A percentile compares a stretch with the other conserved stretches of the same genome.
phyloP scores from a whole-genome alignment of 2,888 invertebrate genomes.

The Mantis religiosa region DNA sequence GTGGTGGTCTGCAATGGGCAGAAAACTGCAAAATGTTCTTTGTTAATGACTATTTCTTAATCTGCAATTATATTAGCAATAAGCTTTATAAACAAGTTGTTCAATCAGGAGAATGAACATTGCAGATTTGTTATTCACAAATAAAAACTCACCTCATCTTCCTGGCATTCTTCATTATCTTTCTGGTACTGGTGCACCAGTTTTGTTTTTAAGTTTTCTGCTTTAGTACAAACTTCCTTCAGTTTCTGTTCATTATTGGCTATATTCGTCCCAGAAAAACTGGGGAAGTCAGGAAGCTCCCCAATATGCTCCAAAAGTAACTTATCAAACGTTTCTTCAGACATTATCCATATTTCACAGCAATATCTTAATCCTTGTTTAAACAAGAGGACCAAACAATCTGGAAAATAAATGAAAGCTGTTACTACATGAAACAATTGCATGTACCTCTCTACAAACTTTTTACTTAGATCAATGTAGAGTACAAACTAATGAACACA shows the following conservation, averaged over 20 bases:
- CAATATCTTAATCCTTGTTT: too few relatives aligned
- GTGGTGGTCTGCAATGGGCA: too few relatives aligned
- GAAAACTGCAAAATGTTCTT: too few relatives aligned
- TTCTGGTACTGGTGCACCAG: constrained; percentile 69
- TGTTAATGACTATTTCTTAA: too few relatives aligned
- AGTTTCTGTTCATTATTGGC: constrained; percentile 68
- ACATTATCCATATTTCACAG: constrained; percentile 79
- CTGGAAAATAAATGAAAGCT: neutral
- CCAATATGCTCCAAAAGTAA: constrained; percentile 87
- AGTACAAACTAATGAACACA: too few relatives aligned
- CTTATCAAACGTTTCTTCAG: constrained; percentile 50
- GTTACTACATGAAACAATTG: too few relatives aligned
- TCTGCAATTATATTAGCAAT: too few relatives aligned
- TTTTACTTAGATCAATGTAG: too few relatives aligned
- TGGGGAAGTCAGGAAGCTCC: constrained; percentile 78
- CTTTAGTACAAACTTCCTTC: constrained; percentile 77
- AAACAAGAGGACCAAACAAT: constrained; percentile 19
- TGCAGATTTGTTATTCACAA: too few relatives aligned
- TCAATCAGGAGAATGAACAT: too few relatives aligned
- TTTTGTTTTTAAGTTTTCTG: constrained; percentile 78
- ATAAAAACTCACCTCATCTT: constrained; percentile 53
- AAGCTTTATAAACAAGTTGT: too few relatives aligned
- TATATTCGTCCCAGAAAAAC: constrained; percentile 65
- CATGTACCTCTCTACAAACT: too few relatives aligned
- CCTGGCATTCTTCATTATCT: constrained; percentile 66